phyloP scores from a whole-genome alignment of 2,113 vertebrate genomes.

The Passer domesticus region DNA sequence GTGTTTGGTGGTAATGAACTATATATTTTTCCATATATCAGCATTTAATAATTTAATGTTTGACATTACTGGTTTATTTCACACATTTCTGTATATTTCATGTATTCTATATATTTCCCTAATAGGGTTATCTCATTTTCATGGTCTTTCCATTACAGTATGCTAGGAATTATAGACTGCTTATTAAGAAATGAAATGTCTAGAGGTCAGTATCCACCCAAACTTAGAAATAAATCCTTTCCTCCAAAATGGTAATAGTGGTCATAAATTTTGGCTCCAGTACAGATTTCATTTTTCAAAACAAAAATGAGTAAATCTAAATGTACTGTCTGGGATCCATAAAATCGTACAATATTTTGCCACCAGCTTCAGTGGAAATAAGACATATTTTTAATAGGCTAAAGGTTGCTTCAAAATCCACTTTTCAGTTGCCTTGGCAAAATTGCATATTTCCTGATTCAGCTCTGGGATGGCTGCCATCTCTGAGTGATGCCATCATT shows the following conservation, averaged over 20 bases:
- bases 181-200: neutral
- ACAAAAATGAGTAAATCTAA: neutral
- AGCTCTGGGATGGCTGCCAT: neutral
- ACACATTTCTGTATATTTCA: neutral
- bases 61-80: neutral
- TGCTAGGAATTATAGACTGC: neutral
- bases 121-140: neutral
- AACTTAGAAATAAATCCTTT: neutral
- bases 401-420: neutral
- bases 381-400: neutral
- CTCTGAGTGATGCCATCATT: neutral
- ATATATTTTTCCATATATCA: neutral
- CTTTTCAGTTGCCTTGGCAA: neutral
- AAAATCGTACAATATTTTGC: neutral
- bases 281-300: neutral
- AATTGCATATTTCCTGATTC: neutral
- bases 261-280: neutral
- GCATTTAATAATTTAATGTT: neutral
- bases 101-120: neutral
- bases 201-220: neutral
- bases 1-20: neutral
- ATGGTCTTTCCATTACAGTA: neutral
- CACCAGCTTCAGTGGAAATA: neutral
- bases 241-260: neutral
- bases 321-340: neutral